Conservation (phyloP, 2,888 invertebrate species). For the Orthonevra nobilis region DNA sequence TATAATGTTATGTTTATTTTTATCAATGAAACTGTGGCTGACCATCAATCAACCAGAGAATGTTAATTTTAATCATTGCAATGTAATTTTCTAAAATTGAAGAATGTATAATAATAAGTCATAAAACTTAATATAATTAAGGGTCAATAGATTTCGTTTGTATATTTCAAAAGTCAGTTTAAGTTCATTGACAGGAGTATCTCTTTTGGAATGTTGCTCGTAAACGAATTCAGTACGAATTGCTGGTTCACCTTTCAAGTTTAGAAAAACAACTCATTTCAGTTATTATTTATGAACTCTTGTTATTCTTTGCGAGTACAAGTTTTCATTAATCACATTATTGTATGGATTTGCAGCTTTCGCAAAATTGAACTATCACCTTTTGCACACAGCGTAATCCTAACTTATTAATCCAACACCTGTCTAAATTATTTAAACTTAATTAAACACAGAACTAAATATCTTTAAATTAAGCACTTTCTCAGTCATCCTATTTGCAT, state of each 20-base stretch:
- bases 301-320: not conserved
- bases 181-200: slow-evolving; percentile 6
- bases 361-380: slow-evolving; percentile 4
- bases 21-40: too few relatives aligned
- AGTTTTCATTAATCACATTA: not conserved
- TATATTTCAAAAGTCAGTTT: not conserved
- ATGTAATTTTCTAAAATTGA: too few relatives aligned
- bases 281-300: not conserved
- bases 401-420: not conserved
- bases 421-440: slow-evolving; percentile 6
- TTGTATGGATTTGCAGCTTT: too few relatives aligned
- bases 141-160: slow-evolving; percentile 18
- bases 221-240: too few relatives aligned
- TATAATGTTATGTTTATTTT: too few relatives aligned
- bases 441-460: slow-evolving; percentile 5
- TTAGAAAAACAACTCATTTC: not conserved
- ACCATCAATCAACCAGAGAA: too few relatives aligned
- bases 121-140: slow-evolving; percentile 3
- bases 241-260: too few relatives aligned
- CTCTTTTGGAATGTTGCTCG: too few relatives aligned
- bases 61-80: too few relatives aligned
- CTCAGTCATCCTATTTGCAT: slow-evolving; percentile 32
- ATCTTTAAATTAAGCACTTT: slow-evolving; percentile 6
- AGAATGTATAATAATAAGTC: too few relatives aligned
- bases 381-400: not conserved